Evolutionary conservation across 2,888 invertebrate genomes (phyloP).

Genomic region (Vanessa cardui): DNA sequence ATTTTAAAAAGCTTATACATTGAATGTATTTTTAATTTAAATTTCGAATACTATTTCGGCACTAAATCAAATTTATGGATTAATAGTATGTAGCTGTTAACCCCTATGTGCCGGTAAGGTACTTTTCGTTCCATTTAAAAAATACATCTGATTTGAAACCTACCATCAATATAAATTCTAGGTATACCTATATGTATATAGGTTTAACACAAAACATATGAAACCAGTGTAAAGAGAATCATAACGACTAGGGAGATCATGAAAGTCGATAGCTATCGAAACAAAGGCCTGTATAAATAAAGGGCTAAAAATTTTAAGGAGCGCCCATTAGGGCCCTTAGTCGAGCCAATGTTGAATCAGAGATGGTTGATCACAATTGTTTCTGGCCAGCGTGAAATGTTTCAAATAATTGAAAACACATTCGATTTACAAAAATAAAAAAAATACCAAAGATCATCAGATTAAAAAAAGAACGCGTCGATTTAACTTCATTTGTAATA

Average conservation of each 20-base stretch:
- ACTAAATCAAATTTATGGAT: neutral
- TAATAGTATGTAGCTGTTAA: neutral
- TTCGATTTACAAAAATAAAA: slow-evolving; percentile 3
- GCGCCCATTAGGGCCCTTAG: slow-evolving; percentile 77
- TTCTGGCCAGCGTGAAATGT: slow-evolving; percentile 57
- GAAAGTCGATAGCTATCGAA: slow-evolving; percentile 61
- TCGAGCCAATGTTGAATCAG: slow-evolving; percentile 51
- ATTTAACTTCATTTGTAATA: neutral
- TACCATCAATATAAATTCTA: neutral
- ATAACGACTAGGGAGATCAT: slow-evolving; percentile 64
- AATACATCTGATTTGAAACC: too few species aligned
- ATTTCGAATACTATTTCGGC: too few species aligned
- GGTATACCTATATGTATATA: neutral
- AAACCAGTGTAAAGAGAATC: slow-evolving; percentile 53
- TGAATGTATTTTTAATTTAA: too few species aligned
- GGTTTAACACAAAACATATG: slow-evolving; percentile 27
- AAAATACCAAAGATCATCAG: neutral
- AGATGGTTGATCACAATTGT: slow-evolving; percentile 56
- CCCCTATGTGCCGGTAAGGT: too few species aligned
- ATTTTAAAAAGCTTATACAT: neutral
- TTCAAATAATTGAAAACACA: slow-evolving; percentile 24
- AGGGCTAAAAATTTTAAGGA: slow-evolving; percentile 79
- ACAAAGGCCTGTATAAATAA: slow-evolving; percentile 76
- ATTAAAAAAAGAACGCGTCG: neutral
- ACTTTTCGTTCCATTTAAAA: too few species aligned